Evolutionary conservation across 2,113 vertebrate species (phyloP), one percentile per base, ranked within the genome.

Genomic region (Microtus oregoni): DNA sequence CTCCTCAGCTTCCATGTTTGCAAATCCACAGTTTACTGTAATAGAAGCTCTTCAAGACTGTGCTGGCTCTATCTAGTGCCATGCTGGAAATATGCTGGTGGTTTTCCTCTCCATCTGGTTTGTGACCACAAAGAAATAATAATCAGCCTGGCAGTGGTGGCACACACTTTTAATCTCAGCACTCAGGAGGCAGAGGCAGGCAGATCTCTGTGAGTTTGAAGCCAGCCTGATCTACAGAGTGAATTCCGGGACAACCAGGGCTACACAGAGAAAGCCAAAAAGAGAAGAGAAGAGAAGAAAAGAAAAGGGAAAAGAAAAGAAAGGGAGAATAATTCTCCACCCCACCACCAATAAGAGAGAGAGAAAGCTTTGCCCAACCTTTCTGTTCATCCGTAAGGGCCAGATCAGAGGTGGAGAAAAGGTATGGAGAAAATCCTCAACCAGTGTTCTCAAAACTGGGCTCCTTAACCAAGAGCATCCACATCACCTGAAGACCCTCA

Each of bases 81-180:
- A 76, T 8, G 6, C 86, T 63, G 61, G 85, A 70, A 79, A 30
- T 50, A 72, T 67, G 89, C 61, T 90, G 70, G 44, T 73, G 13
- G 10, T 87, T 94, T 82, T 79, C 35, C 47, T 97, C n/a, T 73
- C 65, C 13, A 50, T 72, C 63, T 38, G 41, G 41, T 87, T 90
- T 94, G 67, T 65, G 76, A 38, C 81, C 76, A 85, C 47, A 91
- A 91, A 50, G 41, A 75, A 92, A 87, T 87, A 86, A 82, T 26
- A 52, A 70, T 70, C 30, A 1, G 67, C 67, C 7, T 6, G 32
- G 32, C 5, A 7, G 67, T 70, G 30, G 5, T 70, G 67, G 67
- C 1, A 2, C 67, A 72, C 32, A n/a, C 35, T 19, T 72, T n/a
- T 72, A 72, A 72, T 72, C 68, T 17, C 68, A 72, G 68, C 7